Conservation (phyloP, 2,888 invertebrate genomes). For the Synanthedon andrenaeformis region DNA sequence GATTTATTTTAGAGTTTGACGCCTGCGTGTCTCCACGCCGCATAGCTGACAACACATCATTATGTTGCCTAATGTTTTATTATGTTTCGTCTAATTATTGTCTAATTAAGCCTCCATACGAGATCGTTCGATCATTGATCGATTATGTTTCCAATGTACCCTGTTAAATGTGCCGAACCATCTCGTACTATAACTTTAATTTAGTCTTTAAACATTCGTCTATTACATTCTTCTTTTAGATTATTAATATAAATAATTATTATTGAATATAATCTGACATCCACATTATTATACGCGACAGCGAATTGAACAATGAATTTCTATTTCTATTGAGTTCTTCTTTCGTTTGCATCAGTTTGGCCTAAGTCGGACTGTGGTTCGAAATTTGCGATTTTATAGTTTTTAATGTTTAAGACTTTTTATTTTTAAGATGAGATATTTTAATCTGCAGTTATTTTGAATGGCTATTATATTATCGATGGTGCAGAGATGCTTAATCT, state of each 20-base stretch:
- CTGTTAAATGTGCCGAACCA: conserved; percentile 22
- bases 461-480: conserved; percentile 68
- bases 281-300: conserved; percentile 31
- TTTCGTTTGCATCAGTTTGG: conserved; percentile 40
- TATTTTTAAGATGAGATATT: conserved; percentile 70
- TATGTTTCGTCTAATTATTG: conserved; percentile 21
- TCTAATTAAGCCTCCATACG: conserved; percentile 49
- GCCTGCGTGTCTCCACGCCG: conserved; percentile 22
- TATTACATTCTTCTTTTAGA: conserved; percentile 32
- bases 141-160: not conserved
- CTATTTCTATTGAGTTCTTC: conserved; percentile 28
- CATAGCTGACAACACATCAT: conserved; percentile 24
- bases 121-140: conserved; percentile 30
- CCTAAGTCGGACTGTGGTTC: conserved; percentile 59
- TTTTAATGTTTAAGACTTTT: conserved; percentile 63
- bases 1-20: conserved; percentile 60
- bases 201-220: conserved; percentile 41
- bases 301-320: conserved; percentile 55
- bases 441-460: conserved; percentile 70
- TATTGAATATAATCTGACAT: conserved; percentile 6
- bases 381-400: conserved; percentile 50
- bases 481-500: conserved; percentile 71
- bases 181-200: conserved; percentile 32
- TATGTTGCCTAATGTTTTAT: conserved; percentile 55
- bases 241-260: conserved; percentile 11